These are phyloP conservation scores for Callinectes sapidus DNA, from an alignment of 2,888 invertebrate species.

Conservation along the genomic window DNA sequence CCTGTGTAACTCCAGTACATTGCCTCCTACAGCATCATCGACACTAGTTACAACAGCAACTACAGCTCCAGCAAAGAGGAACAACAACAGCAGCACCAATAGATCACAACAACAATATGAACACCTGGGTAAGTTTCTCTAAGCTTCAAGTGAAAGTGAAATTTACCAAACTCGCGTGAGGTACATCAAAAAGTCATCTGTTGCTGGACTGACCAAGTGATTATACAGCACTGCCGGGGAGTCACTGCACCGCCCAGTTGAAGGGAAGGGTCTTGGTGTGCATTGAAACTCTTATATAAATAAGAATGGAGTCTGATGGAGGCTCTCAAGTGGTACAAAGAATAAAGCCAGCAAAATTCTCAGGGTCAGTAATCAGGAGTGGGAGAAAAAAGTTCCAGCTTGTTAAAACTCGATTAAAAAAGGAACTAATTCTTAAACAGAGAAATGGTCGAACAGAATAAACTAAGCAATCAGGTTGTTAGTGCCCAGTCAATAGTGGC, in stretches of 20 bases:
- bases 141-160: neutral
- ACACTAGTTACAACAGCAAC: neutral
- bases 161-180: neutral
- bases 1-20: neutral
- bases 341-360: too few relatives aligned
- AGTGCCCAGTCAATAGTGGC: too few relatives aligned
- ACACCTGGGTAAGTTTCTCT: neutral
- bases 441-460: too few relatives aligned
- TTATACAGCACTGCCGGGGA: neutral
- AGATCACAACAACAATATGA: neutral
- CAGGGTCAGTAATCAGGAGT: too few relatives aligned
- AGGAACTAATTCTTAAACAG: too few relatives aligned
- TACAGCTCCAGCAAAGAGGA: neutral
- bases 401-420: too few relatives aligned
- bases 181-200: neutral
- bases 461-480: too few relatives aligned
- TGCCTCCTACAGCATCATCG: neutral
- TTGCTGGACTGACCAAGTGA: neutral
- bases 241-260: neutral
- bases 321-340: too few relatives aligned
- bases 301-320: too few relatives aligned
- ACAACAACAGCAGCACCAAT: neutral
- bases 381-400: too few relatives aligned
- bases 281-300: neutral
- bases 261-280: neutral